Conservation (phyloP, 1,140 invertebrate species). For the Choristoneura fumiferana region DNA sequence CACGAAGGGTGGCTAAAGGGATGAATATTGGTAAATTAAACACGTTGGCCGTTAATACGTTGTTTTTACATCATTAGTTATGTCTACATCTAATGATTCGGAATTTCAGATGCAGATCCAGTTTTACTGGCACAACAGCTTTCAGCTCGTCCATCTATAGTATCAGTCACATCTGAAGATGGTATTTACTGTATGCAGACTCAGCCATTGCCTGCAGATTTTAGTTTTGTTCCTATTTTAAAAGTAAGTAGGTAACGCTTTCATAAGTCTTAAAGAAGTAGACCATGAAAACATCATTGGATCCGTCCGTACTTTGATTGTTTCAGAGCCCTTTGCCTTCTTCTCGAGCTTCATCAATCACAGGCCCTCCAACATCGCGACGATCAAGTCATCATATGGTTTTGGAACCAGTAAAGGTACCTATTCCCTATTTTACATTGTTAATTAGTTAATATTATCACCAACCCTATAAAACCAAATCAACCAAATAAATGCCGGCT, state of each 20-base stretch:
- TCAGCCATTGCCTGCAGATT: conserved; percentile 61
- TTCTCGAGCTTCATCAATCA: conserved; percentile 57
- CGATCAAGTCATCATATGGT: conserved; percentile 65
- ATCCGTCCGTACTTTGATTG: conserved; percentile 23
- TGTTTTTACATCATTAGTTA: no score
- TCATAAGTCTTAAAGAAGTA: neutral
- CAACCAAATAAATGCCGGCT: no score
- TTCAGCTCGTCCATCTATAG: conserved; percentile 67
- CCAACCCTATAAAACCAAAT: no score
- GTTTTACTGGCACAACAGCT: conserved; percentile 64
- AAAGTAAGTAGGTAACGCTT: conserved; percentile 39
- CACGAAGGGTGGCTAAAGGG: conserved; percentile 62
- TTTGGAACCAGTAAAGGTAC: conserved; percentile 62
- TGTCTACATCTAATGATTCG: no score
- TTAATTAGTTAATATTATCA: no score
- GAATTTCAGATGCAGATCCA: conserved; percentile 71
- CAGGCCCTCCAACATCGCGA: conserved; percentile 59
- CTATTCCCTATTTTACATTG: no score
- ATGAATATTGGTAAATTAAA: conserved; percentile 73
- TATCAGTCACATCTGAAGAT: conserved; percentile 69
- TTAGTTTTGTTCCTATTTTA: conserved; percentile 61
- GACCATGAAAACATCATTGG: no score
- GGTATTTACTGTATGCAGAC: conserved; percentile 59
- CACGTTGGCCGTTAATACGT: no score
- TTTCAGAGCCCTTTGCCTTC: conserved; percentile 55